Percentiles rank a stretch among this genome's conserved stretches.
phyloP scores from a whole-genome alignment of 2,888 invertebrate genomes.

The Spilosoma lubricipeda region DNA sequence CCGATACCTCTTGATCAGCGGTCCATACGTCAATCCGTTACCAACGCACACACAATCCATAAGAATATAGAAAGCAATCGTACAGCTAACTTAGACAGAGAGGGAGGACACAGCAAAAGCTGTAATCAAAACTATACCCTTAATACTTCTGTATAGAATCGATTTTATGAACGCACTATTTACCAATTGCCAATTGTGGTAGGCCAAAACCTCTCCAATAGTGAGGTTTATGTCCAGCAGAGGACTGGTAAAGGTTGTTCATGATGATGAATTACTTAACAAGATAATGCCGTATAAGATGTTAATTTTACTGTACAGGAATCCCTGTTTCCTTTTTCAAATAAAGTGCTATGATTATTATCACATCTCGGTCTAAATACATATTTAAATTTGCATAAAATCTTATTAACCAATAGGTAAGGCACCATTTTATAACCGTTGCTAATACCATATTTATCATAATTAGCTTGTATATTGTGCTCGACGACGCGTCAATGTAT shows the following conservation, averaged over 20 bases:
- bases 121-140: not conserved
- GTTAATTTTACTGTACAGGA: not conserved
- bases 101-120: not conserved
- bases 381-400: slow-evolving; percentile 14
- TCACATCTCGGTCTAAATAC: not conserved
- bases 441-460: slow-evolving; percentile 53
- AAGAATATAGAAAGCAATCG: not conserved
- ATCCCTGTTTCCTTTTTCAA: not conserved
- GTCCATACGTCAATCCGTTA: no score
- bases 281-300: not conserved
- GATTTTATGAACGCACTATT: not conserved
- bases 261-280: no score
- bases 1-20: no score
- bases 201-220: no score
- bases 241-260: no score
- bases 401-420: slow-evolving; percentile 16
- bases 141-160: not conserved
- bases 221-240: no score
- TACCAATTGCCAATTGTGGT: not conserved
- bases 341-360: not conserved
- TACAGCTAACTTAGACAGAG: no score
- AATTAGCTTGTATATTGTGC: slow-evolving; percentile 21
- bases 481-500: slow-evolving; percentile 21
- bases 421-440: slow-evolving; percentile 36
- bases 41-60: no score